Percentiles rank a stretch among this genome's conserved stretches.
These are phyloP conservation scores for Pseudomyrmex cubaensis DNA, from an alignment of 1,140 invertebrate genomes.

Conservation along the genomic window DNA sequence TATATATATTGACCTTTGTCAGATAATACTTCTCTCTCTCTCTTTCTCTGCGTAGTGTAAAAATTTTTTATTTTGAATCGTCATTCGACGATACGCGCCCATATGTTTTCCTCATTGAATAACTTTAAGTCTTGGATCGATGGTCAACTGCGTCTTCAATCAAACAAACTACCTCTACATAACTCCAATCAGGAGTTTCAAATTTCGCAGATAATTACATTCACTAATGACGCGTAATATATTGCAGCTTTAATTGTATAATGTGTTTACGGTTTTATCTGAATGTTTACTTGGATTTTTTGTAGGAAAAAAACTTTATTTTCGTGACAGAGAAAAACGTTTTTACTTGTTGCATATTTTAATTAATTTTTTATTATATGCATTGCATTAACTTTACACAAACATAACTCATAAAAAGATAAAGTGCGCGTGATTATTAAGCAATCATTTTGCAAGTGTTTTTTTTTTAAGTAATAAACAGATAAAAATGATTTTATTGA, in stretches of 20 bases:
- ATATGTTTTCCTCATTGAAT: slow-evolving; percentile 42
- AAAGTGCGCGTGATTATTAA: no score
- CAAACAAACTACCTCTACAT: background rate
- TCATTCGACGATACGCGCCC: background rate
- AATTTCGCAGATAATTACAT: background rate
- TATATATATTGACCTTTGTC: no score
- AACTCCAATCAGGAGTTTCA: background rate
- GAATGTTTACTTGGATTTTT: background rate
- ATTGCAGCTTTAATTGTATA: background rate
- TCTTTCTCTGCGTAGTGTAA: background rate
- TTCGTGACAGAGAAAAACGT: no score
- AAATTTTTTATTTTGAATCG: background rate
- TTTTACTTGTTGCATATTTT: no score
- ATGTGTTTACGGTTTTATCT: background rate
- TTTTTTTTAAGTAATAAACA: no score
- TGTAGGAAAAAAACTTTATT: background rate
- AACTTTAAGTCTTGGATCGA: slow-evolving; percentile 53
- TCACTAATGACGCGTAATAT: background rate
- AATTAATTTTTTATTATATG: no score
- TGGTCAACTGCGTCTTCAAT: slow-evolving; percentile 27
- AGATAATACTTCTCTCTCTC: no score
- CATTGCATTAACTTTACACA: no score
- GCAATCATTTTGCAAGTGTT: no score
- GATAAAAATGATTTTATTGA: no score
- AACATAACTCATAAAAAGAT: no score